phyloP scores from a whole-genome alignment of 1,140 invertebrate genomes.

The Drosophila athabasca region DNA sequence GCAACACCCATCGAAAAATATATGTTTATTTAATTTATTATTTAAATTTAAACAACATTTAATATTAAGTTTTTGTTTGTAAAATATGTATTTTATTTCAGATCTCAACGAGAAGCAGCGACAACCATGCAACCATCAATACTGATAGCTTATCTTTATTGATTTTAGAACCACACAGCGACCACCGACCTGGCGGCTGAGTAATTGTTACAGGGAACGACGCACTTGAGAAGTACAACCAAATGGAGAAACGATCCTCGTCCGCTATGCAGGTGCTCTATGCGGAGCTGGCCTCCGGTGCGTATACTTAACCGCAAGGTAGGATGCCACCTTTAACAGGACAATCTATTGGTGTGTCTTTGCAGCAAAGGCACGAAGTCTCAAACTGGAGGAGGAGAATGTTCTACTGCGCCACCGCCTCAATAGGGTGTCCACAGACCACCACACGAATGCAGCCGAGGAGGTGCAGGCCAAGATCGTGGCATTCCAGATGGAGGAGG shows the following conservation, averaged over 20 bases:
- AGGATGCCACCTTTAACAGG: neutral
- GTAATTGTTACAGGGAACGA: conserved; percentile 22
- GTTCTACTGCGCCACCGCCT: conserved; percentile 62
- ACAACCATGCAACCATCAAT: too few relatives aligned
- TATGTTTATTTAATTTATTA: too few relatives aligned
- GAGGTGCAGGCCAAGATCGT: conserved; percentile 72
- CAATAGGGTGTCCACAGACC: conserved; percentile 39
- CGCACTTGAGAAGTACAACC: neutral
- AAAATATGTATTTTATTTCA: too few relatives aligned
- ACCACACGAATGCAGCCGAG: conserved; percentile 46
- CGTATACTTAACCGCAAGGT: conserved; percentile 38
- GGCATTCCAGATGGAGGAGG: conserved; percentile 66
- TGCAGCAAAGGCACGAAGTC: conserved; percentile 61
- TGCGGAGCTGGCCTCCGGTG: conserved; percentile 63
- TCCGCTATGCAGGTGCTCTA: conserved; percentile 62
- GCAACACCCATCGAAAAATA: too few relatives aligned
- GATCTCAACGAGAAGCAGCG: too few relatives aligned
- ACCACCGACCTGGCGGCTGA: conserved; percentile 2
- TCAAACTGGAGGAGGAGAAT: conserved; percentile 72
- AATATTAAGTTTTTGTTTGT: too few relatives aligned
- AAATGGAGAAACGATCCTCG: conserved; percentile 57
- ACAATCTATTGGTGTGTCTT: neutral
- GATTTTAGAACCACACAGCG: too few relatives aligned
- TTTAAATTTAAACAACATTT: too few relatives aligned
- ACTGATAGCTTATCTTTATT: too few relatives aligned